phyloP scores from a whole-genome alignment of 2,797 vertebrate species.

The Dallia pectoralis region DNA sequence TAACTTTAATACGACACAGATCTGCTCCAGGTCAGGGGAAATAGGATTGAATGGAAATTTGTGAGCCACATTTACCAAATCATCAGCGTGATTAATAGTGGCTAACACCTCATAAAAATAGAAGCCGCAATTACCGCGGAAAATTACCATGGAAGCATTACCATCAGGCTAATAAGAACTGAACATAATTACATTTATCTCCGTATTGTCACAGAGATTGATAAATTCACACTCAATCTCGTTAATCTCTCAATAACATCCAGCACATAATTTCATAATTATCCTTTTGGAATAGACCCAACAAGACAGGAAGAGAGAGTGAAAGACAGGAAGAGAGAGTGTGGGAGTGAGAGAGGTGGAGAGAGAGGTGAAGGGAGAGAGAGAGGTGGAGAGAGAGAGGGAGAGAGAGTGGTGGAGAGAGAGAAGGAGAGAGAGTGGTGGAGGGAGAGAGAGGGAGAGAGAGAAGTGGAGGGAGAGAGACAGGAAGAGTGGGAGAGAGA shows the following conservation, averaged over 20 bases:
- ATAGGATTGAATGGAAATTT: constrained; percentile 69
- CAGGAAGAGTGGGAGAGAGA: background rate
- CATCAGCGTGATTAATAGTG: constrained; percentile 78
- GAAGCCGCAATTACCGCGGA: constrained; percentile 74
- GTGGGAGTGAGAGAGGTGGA: constrained; percentile 21
- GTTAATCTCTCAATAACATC: constrained; percentile 78
- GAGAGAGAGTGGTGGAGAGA: background rate
- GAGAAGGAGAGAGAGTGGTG: background rate
- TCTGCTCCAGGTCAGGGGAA: constrained; percentile 64
- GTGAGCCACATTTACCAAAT: constrained; percentile 76
- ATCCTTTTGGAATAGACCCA: constrained; percentile 44
- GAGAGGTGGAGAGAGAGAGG: background rate
- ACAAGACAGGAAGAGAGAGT: background rate
- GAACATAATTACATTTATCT: constrained; percentile 66
- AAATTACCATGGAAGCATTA: constrained; percentile 74
- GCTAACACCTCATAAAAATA: constrained; percentile 78
- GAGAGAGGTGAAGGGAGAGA: constrained; percentile 29
- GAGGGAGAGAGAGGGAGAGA: constrained; percentile 4
- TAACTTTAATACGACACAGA: constrained; percentile 64
- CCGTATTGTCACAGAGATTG: constrained; percentile 75
- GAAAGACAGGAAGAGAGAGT: background rate
- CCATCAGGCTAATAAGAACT: constrained; percentile 80
- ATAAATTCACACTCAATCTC: constrained; percentile 72
- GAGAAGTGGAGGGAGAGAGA: constrained; percentile 17
- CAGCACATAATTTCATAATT: constrained; percentile 63